phyloP scores from a whole-genome alignment of 2,797 vertebrate genomes.

The Notolabrus celidotus region DNA sequence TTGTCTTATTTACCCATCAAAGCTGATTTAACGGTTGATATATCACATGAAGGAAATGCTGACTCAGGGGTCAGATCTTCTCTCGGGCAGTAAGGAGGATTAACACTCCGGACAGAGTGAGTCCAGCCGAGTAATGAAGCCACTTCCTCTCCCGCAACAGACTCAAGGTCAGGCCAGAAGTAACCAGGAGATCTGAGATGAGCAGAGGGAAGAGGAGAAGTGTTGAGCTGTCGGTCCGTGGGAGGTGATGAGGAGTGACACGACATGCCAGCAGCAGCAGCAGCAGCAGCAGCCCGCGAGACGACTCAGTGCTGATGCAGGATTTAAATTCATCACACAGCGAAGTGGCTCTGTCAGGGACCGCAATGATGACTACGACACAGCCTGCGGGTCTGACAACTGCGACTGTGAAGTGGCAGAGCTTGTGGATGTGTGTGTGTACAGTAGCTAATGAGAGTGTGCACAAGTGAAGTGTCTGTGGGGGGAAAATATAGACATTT shows the following conservation, averaged over 20 bases:
- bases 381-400: conserved; percentile 31
- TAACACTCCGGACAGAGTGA: not conserved
- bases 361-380: conserved; percentile 47
- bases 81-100: conserved; percentile 4
- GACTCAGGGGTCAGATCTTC: conserved; percentile 2
- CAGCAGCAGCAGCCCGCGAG: conserved; percentile 1
- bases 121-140: conserved; percentile 19
- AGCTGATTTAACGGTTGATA: not conserved
- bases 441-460: conserved; percentile 26
- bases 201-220: conserved; percentile 12
- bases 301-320: conserved; percentile 69
- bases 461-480: not conserved
- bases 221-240: conserved; percentile 29
- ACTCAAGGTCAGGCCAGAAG: conserved; percentile 25
- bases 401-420: conserved; percentile 1
- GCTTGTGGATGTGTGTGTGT: conserved; percentile 14
- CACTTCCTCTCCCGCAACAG: not conserved
- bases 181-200: not conserved
- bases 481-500: conserved; percentile 10
- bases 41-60: not conserved
- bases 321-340: conserved; percentile 58
- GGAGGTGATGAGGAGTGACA: conserved; percentile 67
- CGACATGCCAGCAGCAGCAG: conserved; percentile 29
- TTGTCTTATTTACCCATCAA: too few relatives aligned
- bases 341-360: conserved; percentile 51